Evolutionary conservation across 2,888 invertebrate genomes (phyloP).

Genomic region (Apamea crenata): DNA sequence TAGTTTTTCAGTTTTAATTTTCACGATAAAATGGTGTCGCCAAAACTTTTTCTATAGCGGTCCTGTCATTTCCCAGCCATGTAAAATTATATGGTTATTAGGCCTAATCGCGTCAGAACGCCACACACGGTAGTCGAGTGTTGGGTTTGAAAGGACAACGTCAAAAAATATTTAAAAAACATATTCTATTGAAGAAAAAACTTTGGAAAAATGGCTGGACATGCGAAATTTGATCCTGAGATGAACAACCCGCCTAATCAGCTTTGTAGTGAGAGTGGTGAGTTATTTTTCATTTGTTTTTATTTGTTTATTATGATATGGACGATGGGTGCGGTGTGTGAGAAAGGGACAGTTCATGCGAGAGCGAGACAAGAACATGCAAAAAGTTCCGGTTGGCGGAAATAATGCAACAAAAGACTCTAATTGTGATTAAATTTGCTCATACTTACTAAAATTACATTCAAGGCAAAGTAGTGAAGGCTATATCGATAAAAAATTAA

Average conservation of each 20-base stretch:
- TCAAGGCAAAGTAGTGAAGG: neutral
- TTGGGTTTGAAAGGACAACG: slow-evolving; percentile 16
- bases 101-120: slow-evolving; percentile 59
- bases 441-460: slow-evolving; percentile 8
- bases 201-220: slow-evolving; percentile 4
- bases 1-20: slow-evolving; percentile 49
- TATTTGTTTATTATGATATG: neutral
- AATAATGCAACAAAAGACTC: slow-evolving; percentile 42
- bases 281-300: slow-evolving; percentile 24
- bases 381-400: slow-evolving; percentile 44
- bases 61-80: slow-evolving; percentile 47
- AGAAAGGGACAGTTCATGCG: slow-evolving; percentile 24
- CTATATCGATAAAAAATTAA: neutral
- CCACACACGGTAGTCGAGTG: slow-evolving; percentile 62
- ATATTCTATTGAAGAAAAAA: neutral
- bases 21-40: slow-evolving; percentile 34
- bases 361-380: slow-evolving; percentile 20
- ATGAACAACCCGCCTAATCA: slow-evolving; percentile 23
- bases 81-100: slow-evolving; percentile 65
- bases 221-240: slow-evolving; percentile 39
- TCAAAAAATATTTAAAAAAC: slow-evolving; percentile 15
- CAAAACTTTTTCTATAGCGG: slow-evolving; percentile 41
- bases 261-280: slow-evolving; percentile 51
- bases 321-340: neutral
- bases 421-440: slow-evolving; percentile 47